Evolutionary conservation across 2,797 vertebrate genomes (phyloP).

Genomic region (Coranthus polyacanthus): DNA sequence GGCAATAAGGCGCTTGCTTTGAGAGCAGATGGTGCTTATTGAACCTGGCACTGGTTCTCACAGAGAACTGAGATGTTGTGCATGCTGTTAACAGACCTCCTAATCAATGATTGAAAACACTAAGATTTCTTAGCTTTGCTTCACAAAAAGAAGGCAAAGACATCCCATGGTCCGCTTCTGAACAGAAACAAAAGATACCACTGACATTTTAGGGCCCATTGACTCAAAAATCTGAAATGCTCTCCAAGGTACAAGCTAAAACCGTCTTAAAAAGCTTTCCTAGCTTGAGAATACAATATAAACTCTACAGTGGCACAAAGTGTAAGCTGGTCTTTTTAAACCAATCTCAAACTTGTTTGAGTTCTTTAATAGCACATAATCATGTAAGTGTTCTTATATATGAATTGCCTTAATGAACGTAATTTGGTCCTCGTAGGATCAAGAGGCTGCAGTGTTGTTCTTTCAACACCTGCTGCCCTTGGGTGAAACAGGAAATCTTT

Average conservation of each 20-base stretch:
- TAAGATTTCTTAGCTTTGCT: slow-evolving; percentile 30
- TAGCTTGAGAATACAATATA: slow-evolving; percentile 21
- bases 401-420: slow-evolving; percentile 56
- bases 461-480: slow-evolving; percentile 66
- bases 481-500: slow-evolving; percentile 75
- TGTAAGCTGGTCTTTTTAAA: slow-evolving; percentile 5
- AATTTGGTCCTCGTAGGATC: slow-evolving; percentile 43
- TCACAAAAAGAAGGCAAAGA: slow-evolving; percentile 45
- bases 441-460: slow-evolving; percentile 43
- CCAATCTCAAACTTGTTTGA: slow-evolving; percentile 28
- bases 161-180: slow-evolving; percentile 19
- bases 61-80: slow-evolving; percentile 63
- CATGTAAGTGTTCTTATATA: slow-evolving; percentile 43
- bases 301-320: background rate
- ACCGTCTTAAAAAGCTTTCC: slow-evolving; percentile 7
- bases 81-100: slow-evolving; percentile 66
- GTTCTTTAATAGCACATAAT: slow-evolving; percentile 45
- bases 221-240: slow-evolving; percentile 29
- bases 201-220: slow-evolving; percentile 30
- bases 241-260: slow-evolving; percentile 17
- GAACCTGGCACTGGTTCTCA: slow-evolving; percentile 62
- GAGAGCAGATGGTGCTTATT: slow-evolving; percentile 67
- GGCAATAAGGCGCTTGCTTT: slow-evolving; percentile 47
- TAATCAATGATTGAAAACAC: slow-evolving; percentile 75
- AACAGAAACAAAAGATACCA: slow-evolving; percentile 40